A percentile compares a stretch with the other conserved stretches of the same genome.
These are phyloP conservation scores for Ophioninae sp. DNA, from an alignment of 2,888 invertebrate genomes.

Conservation along the genomic window DNA sequence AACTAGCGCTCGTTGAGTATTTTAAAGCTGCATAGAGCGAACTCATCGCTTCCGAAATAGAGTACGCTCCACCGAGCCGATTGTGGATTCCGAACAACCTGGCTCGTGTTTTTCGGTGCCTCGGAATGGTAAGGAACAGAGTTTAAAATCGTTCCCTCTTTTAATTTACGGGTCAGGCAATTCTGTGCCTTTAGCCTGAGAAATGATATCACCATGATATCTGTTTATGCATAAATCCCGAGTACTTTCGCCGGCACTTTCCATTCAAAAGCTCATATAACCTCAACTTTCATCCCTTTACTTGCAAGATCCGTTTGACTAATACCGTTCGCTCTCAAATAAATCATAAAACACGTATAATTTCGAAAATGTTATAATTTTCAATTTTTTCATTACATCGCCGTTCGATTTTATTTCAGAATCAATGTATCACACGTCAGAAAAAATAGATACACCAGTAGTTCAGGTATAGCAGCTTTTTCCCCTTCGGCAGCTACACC, in stretches of 20 bases:
- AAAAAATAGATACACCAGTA: no score
- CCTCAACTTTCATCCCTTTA: slow-evolving; percentile 31
- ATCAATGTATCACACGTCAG: neutral
- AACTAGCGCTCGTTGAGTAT: slow-evolving; percentile 87
- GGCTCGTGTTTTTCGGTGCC: slow-evolving; percentile 3
- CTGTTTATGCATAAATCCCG: slow-evolving; percentile 30
- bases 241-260: slow-evolving; percentile 37
- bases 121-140: neutral
- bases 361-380: neutral
- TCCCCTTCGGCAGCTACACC: no score
- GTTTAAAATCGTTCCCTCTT: neutral
- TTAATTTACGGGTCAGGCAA: slow-evolving; percentile 14
- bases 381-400: neutral
- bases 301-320: neutral
- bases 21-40: slow-evolving; percentile 89
- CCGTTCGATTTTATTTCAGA: neutral
- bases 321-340: neutral
- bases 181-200: slow-evolving; percentile 37
- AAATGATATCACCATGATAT: slow-evolving; percentile 42
- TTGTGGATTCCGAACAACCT: neutral
- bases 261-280: slow-evolving; percentile 32
- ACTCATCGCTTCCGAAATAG: slow-evolving; percentile 94
- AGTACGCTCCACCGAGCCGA: slow-evolving; percentile 84
- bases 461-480: neutral
- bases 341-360: neutral